Evolutionary conservation across 2,888 invertebrate species (phyloP).

Genomic region (Agrochola lychnidis): DNA sequence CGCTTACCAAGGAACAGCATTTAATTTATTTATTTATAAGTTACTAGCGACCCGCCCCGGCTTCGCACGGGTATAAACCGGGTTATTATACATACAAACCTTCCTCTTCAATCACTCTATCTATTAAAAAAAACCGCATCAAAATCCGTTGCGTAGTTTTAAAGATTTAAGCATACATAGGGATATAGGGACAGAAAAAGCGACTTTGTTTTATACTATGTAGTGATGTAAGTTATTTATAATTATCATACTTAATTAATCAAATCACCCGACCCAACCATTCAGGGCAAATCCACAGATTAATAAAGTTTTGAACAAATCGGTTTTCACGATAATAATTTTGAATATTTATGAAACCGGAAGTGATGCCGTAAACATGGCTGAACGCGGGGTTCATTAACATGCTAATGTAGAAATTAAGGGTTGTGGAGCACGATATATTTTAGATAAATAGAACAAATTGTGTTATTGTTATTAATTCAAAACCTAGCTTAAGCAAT

Average conservation of each 20-base stretch:
- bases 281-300: constrained; percentile 5
- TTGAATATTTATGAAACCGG: constrained; percentile 41
- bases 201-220: too few relatives aligned
- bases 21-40: too few relatives aligned
- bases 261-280: not conserved
- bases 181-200: too few relatives aligned
- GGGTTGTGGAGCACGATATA: constrained; percentile 39
- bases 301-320: constrained; percentile 8
- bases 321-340: constrained; percentile 21
- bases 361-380: constrained; percentile 28
- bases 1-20: not conserved
- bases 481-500: not conserved
- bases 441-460: constrained; percentile 1
- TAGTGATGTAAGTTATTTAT: too few relatives aligned
- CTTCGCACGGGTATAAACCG: too few relatives aligned
- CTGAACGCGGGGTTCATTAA: constrained; percentile 46
- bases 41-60: too few relatives aligned
- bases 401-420: constrained; percentile 52
- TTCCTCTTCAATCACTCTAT: too few relatives aligned
- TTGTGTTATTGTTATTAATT: not conserved
- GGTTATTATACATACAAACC: too few relatives aligned
- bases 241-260: not conserved
- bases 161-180: too few relatives aligned
- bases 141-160: too few relatives aligned
- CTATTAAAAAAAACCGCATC: too few relatives aligned